Evolutionary conservation across 1,140 invertebrate genomes (phyloP), one percentile per base, ranked within the genome.

Genomic region (Drosophila arawakana): DNA sequence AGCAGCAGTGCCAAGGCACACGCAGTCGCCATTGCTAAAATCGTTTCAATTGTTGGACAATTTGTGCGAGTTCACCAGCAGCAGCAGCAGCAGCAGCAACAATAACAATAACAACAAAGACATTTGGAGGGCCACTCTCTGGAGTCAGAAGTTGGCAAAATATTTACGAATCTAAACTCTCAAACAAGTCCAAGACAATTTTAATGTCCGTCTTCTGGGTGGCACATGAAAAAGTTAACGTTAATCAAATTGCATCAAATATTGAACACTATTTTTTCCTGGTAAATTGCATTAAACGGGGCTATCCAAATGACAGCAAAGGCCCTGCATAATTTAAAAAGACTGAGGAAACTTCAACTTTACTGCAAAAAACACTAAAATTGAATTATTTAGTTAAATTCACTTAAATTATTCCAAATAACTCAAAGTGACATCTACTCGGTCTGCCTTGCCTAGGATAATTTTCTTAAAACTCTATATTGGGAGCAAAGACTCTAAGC

Each of bases 1-100:
- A 82, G 80, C 61, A 78, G 69, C 79, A 85, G 68, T 73, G 79
- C 75, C 82, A 82, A 79, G 75, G 59, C 76, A 73, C 55, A 71
- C 52, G 49, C 63, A 61, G 71, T 69, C 41, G 57, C 71, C 65
- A 47, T 55, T 13, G 63, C 71, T 43, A 78, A 59, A 66, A 55
- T 76, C 41, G n/a, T 63, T 69, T 69, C 81, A 80, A 84, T 83
- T 84, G 75, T 84, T 73, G 70, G 62, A 65, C 39, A 78, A 84
- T 81, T 84, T 84, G 81, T 49, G 37, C 66, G 61, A 76, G 68
- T 34, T 58, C 65, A 11, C 21, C 58, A 15, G 11, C 35, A 59
- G 15, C 39, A 11, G 43, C 7, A 52, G 25, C 43, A 47, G 34
- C 1, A 11, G 43, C 7, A 52, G 25, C 43, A 47, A 34, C 1